Conservation (phyloP, 2,113 vertebrate genomes). For the Equus przewalskii region DNA sequence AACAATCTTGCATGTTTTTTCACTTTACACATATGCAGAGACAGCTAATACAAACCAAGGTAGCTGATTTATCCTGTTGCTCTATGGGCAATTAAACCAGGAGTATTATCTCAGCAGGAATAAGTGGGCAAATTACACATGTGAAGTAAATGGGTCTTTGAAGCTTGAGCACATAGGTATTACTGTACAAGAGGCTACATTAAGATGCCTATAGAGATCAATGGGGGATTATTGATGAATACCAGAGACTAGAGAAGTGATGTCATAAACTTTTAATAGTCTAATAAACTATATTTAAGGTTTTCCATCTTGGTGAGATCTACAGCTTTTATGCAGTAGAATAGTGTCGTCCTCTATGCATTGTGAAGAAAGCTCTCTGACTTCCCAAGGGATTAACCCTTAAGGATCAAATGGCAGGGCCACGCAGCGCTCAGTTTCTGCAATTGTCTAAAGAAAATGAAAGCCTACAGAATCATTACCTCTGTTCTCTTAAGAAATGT, state of each 20-base stretch:
- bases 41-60: conserved; percentile 48
- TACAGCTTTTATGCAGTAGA: conserved; percentile 52
- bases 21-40: neutral
- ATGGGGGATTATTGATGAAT: conserved; percentile 79
- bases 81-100: conserved; percentile 79
- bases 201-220: conserved; percentile 74
- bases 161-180: conserved; percentile 64
- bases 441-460: conserved; percentile 70
- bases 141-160: conserved; percentile 82
- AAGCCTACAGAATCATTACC: conserved; percentile 69
- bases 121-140: conserved; percentile 77
- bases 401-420: conserved; percentile 65
- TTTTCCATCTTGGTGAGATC: conserved; percentile 70
- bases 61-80: conserved; percentile 68
- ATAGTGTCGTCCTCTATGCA: neutral
- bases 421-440: conserved; percentile 52
- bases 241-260: conserved; percentile 60
- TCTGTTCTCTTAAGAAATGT: conserved; percentile 66
- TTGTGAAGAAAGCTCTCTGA: conserved; percentile 80
- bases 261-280: conserved; percentile 82
- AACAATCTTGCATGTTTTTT: conserved; percentile 24
- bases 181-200: conserved; percentile 46
- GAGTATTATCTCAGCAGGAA: conserved; percentile 67
- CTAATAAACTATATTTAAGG: conserved; percentile 78
- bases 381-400: conserved; percentile 55